Evolutionary conservation across 53 echinoderm and acorn worm genomes (phyloP).

Genomic region (Henricia sp.): DNA sequence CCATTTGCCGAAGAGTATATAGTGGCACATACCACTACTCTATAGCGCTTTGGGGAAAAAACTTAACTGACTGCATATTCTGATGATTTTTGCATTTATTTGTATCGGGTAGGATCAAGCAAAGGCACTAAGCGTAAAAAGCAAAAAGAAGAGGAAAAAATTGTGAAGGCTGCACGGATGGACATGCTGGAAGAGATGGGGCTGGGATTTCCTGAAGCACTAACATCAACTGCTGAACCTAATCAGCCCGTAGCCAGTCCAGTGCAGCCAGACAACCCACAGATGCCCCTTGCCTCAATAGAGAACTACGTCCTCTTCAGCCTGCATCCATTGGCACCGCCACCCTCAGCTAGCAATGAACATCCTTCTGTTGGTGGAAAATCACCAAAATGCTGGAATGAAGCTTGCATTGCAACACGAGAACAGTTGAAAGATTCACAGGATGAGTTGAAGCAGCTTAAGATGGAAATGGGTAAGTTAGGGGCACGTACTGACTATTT

Average conservation of each 20-base stretch:
- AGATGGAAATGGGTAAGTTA: slow-evolving; percentile 8
- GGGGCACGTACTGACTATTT: not conserved
- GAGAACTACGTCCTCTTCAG: not conserved
- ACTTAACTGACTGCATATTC: too few relatives aligned
- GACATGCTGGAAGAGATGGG: slow-evolving; percentile 9
- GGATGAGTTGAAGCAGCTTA: slow-evolving; percentile 1
- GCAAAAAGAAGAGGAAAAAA: not conserved
- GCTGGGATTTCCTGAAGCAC: not conserved
- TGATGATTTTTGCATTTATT: slow-evolving; percentile 1
- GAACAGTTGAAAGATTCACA: not conserved
- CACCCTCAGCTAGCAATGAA: not conserved
- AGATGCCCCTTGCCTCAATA: too few relatives aligned
- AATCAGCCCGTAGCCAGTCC: too few relatives aligned
- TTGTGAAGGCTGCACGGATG: not conserved
- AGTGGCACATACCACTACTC: too few relatives aligned
- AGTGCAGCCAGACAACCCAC: too few relatives aligned
- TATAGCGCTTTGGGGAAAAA: too few relatives aligned
- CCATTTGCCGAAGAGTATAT: too few relatives aligned
- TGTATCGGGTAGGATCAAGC: slow-evolving; percentile 1
- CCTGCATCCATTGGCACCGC: too few relatives aligned
- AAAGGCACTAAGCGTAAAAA: not conserved
- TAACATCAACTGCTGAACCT: not conserved
- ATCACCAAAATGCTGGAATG: slow-evolving; percentile 17
- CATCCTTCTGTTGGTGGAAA: slow-evolving; percentile 10
- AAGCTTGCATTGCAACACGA: slow-evolving; percentile 8